Percentiles rank a stretch among this genome's conserved stretches.
Evolutionary conservation across 37 sponge, comb jelly and placozoan genomes (phyloP).

Genomic region (Cladorhizidae sp.): DNA sequence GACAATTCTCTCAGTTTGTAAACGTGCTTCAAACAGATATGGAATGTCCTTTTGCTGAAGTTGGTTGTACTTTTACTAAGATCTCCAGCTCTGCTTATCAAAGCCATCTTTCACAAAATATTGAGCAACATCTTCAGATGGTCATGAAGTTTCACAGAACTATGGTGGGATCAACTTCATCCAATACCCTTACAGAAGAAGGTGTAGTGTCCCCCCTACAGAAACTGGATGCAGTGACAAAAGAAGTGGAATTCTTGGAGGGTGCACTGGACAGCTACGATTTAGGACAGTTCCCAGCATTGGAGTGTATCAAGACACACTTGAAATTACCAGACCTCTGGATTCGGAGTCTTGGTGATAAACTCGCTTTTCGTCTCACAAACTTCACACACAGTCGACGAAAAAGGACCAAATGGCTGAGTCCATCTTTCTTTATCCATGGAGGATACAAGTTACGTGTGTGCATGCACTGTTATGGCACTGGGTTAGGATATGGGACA

Average conservation of each 20-base stretch:
- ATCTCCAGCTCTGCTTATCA: not conserved
- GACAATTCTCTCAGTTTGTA: too few species aligned
- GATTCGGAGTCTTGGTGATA: constrained; percentile 6
- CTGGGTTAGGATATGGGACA: constrained; percentile 2
- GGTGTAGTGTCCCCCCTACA: not conserved
- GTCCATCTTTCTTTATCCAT: constrained; percentile 17
- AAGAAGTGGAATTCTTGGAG: constrained; percentile 4
- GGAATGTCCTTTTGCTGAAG: constrained; percentile 12
- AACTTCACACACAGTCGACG: not conserved
- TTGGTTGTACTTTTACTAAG: not conserved
- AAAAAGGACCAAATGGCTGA: constrained; percentile 6
- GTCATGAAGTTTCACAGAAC: constrained; percentile 3
- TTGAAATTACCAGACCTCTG: constrained; percentile 12
- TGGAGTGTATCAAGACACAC: constrained; percentile 13
- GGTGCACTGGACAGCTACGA: not conserved
- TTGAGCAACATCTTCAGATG: constrained; percentile 21
- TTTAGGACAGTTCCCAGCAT: not conserved
- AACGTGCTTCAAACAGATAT: too few species aligned
- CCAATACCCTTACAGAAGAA: not conserved
- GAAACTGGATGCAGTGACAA: constrained; percentile 7
- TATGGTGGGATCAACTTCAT: not conserved
- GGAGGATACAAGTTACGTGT: constrained; percentile 33
- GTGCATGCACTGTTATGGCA: constrained; percentile 14
- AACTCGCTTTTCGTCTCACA: constrained; percentile 1
- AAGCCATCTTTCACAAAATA: constrained; percentile 12